Conservation (phyloP, 2,797 vertebrate genomes). For the Ibycter americanus region DNA sequence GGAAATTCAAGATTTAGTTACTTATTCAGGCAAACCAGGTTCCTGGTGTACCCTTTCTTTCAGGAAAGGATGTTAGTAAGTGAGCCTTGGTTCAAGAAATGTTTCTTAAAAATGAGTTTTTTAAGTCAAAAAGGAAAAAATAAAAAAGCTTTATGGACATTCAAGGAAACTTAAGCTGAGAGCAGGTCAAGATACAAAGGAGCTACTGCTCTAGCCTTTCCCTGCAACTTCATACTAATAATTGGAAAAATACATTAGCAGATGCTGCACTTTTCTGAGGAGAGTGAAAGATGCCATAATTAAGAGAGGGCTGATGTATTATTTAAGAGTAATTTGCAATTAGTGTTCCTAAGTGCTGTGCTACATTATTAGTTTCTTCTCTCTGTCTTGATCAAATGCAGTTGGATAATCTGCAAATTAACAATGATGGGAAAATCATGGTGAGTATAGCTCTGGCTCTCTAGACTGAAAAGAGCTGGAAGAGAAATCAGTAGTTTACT, state of each 20-base stretch:
- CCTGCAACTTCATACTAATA: slow-evolving; percentile 24
- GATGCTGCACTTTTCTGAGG: neutral
- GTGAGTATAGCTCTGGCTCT: neutral
- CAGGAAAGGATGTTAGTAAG: neutral
- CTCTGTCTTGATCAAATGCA: slow-evolving; percentile 39
- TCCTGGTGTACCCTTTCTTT: neutral
- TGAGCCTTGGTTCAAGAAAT: neutral
- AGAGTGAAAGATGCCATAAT: slow-evolving; percentile 30
- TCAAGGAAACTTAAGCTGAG: neutral
- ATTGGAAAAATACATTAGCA: slow-evolving; percentile 40
- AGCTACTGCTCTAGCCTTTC: neutral
- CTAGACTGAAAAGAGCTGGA: neutral
- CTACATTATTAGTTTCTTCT: slow-evolving; percentile 14
- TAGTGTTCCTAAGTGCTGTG: slow-evolving; percentile 49
- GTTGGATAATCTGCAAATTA: slow-evolving; percentile 51
- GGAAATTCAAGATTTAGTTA: neutral
- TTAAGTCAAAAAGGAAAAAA: neutral
- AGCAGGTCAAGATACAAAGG: neutral
- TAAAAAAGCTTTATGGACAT: neutral
- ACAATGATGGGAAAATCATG: neutral
- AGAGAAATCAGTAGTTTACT: neutral
- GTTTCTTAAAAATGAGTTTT: neutral
- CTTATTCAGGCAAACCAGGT: neutral
- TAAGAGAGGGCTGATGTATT: slow-evolving; percentile 38
- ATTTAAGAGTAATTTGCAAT: slow-evolving; percentile 64